phyloP scores from a whole-genome alignment of 2,797 vertebrate genomes.

The Threskiornis aethiopicus region DNA sequence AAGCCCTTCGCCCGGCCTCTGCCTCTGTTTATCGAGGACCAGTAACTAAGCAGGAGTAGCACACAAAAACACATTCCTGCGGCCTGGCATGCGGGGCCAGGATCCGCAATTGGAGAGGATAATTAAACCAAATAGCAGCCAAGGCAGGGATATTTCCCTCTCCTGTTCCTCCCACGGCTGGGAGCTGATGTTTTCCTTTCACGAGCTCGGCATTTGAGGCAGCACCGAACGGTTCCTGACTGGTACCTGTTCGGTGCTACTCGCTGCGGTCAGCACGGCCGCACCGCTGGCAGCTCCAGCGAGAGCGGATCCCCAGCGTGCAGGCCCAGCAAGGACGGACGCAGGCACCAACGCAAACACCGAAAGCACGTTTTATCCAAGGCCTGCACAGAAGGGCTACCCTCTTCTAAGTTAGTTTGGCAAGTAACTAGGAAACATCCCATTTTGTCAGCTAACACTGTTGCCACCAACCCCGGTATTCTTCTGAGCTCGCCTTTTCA shows the following conservation, averaged over 20 bases:
- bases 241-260: not conserved
- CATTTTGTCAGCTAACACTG: not conserved
- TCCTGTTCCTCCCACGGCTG: not conserved
- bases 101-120: not conserved
- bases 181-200: not conserved
- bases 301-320: accelerated
- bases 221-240: not conserved
- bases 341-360: not conserved
- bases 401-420: not conserved
- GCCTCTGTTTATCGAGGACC: not conserved
- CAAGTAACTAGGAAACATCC: not conserved
- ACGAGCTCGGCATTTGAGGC: accelerated
- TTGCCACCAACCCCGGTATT: not conserved
- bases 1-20: accelerated
- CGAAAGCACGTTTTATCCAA: accelerated
- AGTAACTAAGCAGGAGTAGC: not conserved
- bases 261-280: accelerated
- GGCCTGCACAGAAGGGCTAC: not conserved
- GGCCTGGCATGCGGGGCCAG: not conserved
- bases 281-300: not conserved
- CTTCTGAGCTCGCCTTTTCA: not conserved
- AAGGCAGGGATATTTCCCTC: not conserved
- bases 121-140: not conserved
- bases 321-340: not conserved
- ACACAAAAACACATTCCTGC: not conserved